Evolutionary conservation across 2,888 invertebrate genomes (phyloP).

Genomic region (Fragum whitleyi): DNA sequence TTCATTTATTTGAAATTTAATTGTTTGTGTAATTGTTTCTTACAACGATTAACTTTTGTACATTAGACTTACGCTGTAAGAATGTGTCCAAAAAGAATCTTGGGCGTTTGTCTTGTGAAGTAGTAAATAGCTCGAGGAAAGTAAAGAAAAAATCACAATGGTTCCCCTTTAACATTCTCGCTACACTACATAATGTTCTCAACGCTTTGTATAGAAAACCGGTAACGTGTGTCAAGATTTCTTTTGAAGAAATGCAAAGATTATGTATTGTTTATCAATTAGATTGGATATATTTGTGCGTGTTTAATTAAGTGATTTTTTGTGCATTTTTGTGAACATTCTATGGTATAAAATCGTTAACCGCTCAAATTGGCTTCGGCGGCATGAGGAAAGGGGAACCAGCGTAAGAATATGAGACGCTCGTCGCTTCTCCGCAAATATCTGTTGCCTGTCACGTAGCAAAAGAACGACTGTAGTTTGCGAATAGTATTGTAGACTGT

Average conservation of each 20-base stretch:
- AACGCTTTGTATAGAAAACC: slow-evolving; percentile 16
- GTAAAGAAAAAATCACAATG: background rate
- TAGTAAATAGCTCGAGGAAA: too few relatives aligned
- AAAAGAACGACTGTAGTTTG: too few relatives aligned
- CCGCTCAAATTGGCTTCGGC: background rate
- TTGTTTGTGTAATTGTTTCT: too few relatives aligned
- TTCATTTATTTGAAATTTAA: too few relatives aligned
- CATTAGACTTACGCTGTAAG: too few relatives aligned
- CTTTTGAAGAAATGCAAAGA: background rate
- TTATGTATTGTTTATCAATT: background rate
- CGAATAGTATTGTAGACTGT: too few relatives aligned
- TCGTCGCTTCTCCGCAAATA: too few relatives aligned
- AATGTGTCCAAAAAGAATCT: too few relatives aligned
- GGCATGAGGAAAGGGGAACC: background rate
- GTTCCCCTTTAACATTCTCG: slow-evolving; percentile 23
- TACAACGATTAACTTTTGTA: too few relatives aligned
- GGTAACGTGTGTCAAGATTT: slow-evolving; percentile 16
- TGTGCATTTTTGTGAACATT: slow-evolving; percentile 1
- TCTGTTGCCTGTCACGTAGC: too few relatives aligned
- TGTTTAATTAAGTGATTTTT: background rate
- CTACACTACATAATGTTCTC: slow-evolving; percentile 1
- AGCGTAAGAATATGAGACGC: too few relatives aligned
- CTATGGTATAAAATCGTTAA: background rate
- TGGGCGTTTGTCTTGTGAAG: too few relatives aligned
- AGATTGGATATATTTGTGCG: background rate